Percentiles rank a stretch among this genome's conserved stretches.
phyloP scores from a whole-genome alignment of 2,113 vertebrate species.

The Deroptyus accipitrinus region DNA sequence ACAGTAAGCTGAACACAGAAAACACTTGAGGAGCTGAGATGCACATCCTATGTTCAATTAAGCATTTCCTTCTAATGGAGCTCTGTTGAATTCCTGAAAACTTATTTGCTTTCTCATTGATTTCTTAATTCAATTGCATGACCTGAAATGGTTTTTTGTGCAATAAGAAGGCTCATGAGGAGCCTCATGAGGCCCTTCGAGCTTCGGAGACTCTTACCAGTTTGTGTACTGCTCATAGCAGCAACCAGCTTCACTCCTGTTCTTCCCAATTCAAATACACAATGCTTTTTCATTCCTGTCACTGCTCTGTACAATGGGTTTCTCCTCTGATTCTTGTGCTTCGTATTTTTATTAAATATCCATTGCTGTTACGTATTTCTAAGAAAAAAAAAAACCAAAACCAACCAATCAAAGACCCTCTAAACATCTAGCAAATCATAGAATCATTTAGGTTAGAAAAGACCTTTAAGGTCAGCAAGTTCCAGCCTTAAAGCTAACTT shows the following conservation, averaged over 20 bases:
- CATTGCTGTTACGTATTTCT: not conserved
- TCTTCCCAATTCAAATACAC: not conserved
- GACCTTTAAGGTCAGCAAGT: not conserved
- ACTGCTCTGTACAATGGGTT: not conserved
- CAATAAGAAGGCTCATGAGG: not conserved
- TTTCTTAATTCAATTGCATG: not conserved
- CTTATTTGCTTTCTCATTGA: not conserved
- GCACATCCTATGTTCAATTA: not conserved
- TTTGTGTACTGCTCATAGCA: not conserved
- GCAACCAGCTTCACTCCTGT: not conserved
- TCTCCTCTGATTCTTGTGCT: not conserved
- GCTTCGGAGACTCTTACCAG: not conserved
- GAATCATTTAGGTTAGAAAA: not conserved
- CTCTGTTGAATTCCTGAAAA: not conserved
- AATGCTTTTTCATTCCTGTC: not conserved
- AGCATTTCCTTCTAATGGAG: not conserved
- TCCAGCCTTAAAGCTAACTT: not conserved
- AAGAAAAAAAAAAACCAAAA: not conserved
- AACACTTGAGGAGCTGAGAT: not conserved
- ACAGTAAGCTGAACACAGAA: not conserved
- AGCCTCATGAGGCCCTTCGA: not conserved
- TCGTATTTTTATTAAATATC: not conserved
- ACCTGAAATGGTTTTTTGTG: not conserved
- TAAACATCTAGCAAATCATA: not conserved
- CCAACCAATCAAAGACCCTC: not conserved